A percentile compares a stretch with the other conserved stretches of the same genome.
Conservation (phyloP, 35 echinoderm and acorn worm genomes). For the Ophioderma brevispina region DNA sequence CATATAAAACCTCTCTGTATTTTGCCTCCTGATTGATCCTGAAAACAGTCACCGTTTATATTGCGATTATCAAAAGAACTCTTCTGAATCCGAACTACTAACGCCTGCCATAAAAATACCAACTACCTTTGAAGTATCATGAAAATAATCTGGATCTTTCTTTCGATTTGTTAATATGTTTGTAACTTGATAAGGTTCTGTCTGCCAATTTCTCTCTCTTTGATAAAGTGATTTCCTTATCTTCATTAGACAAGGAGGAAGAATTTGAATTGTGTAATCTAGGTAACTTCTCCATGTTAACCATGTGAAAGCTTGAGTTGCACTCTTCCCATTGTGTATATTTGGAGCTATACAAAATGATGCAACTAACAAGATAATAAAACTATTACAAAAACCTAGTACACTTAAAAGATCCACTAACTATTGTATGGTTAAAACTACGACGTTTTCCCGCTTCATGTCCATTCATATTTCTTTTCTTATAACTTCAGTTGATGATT, state of each 20-base stretch:
- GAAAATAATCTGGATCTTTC: not conserved
- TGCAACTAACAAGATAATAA: not conserved
- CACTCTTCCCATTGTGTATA: not conserved
- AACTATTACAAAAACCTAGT: too few relatives aligned
- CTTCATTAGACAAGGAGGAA: not conserved
- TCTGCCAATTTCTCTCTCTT: not conserved
- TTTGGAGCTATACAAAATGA: not conserved
- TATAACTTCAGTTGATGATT: not conserved
- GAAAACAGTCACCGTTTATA: not conserved
- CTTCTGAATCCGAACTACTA: not conserved
- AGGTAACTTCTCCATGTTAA: not conserved
- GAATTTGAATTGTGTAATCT: not conserved
- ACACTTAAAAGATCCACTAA: too few relatives aligned
- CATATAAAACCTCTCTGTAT: not conserved
- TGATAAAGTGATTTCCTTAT: not conserved
- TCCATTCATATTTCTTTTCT: not conserved
- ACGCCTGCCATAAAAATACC: not conserved
- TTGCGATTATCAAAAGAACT: not conserved
- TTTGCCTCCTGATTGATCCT: not conserved
- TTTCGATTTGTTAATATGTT: not conserved
- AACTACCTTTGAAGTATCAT: not conserved
- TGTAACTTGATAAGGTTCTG: not conserved
- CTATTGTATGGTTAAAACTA: not conserved
- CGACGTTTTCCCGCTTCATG: not conserved
- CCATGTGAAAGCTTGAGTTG: not conserved